These are phyloP conservation scores for Congeria kusceri DNA, from an alignment of 2,888 invertebrate species.

Conservation along the genomic window DNA sequence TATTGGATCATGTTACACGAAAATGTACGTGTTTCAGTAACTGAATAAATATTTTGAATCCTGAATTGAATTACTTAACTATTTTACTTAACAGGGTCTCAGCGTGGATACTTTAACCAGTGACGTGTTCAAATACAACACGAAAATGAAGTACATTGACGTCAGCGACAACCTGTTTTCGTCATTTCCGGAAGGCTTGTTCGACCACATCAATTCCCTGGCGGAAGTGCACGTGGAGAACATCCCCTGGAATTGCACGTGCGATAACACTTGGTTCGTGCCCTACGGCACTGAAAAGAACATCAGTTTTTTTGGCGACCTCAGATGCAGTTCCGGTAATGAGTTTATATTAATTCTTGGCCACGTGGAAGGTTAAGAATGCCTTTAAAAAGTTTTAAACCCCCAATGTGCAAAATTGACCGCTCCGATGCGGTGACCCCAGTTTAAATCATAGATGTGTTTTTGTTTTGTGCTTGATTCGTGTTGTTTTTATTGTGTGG, in stretches of 20 bases:
- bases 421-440: too few relatives aligned
- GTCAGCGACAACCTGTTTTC: constrained; percentile 61
- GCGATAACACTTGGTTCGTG: constrained; percentile 62
- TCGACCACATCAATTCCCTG: constrained; percentile 48
- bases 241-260: constrained; percentile 64
- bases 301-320: constrained; percentile 60
- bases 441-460: too few relatives aligned
- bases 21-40: too few relatives aligned
- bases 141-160: constrained; percentile 55
- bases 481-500: too few relatives aligned
- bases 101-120: constrained; percentile 30
- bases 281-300: constrained; percentile 48
- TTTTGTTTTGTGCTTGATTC: too few relatives aligned
- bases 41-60: too few relatives aligned
- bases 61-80: background rate
- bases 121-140: constrained; percentile 55
- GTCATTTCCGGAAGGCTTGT: constrained; percentile 48
- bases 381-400: too few relatives aligned
- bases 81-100: constrained; percentile 39
- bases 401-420: too few relatives aligned
- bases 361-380: too few relatives aligned
- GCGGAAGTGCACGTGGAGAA: constrained; percentile 45
- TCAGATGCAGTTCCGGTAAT: background rate
- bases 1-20: too few relatives aligned
- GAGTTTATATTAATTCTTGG: too few relatives aligned